Percentiles rank a stretch among this genome's conserved stretches.
phyloP scores from a whole-genome alignment of 2,797 vertebrate genomes.

The Philypnodon macrostomus region DNA sequence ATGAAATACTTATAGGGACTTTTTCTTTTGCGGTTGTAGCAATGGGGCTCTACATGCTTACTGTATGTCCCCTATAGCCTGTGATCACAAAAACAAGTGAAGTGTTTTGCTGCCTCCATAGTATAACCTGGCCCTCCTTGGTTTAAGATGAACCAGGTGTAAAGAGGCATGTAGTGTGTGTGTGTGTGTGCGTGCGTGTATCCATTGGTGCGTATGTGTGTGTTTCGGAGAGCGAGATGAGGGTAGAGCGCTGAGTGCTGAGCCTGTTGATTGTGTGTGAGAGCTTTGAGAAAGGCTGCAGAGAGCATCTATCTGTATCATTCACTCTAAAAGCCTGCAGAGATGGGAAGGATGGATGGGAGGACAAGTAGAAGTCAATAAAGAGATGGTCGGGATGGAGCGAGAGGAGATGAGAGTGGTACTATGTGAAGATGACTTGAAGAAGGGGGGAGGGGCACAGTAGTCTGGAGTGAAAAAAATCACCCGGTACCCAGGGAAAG shows the following conservation, averaged over 20 bases:
- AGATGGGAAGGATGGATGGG: constrained; percentile 69
- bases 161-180: constrained; percentile 21
- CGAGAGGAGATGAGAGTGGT: constrained; percentile 57
- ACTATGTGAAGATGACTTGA: constrained; percentile 62
- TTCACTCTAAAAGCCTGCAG: constrained; percentile 72
- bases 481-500: constrained; percentile 29
- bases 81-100: constrained; percentile 36
- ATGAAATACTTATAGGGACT: no score
- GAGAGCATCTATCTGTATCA: constrained; percentile 75
- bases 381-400: constrained; percentile 61
- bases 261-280: constrained; percentile 70
- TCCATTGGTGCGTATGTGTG: constrained; percentile 16
- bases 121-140: constrained; percentile 39
- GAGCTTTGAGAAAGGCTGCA: constrained; percentile 69
- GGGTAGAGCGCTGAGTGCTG: constrained; percentile 60
- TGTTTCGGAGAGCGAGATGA: constrained; percentile 35
- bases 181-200: constrained; percentile 8
- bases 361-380: constrained; percentile 74
- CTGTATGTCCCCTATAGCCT: constrained; percentile 9
- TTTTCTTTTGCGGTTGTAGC: no score
- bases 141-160: constrained; percentile 36
- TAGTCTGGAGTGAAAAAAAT: no score
- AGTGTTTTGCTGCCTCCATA: constrained; percentile 51
- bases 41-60: background rate
- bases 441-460: constrained; percentile 21